These are phyloP conservation scores for Cyanoderma ruficeps DNA, from an alignment of 2,113 vertebrate species.

Conservation along the genomic window DNA sequence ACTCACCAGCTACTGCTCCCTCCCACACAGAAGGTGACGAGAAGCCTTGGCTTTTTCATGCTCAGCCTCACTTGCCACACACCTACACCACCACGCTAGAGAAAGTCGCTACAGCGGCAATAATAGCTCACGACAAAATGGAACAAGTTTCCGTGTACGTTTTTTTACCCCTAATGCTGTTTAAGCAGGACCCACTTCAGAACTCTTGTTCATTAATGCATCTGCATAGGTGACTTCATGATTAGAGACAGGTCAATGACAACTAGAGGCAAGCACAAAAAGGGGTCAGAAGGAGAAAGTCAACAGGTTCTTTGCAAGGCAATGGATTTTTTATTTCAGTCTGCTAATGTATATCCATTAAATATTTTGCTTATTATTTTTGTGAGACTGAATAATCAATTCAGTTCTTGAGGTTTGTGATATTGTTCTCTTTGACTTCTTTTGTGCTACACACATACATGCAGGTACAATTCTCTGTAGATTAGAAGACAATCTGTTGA, in stretches of 20 bases:
- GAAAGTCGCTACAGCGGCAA: neutral
- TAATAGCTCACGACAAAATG: neutral
- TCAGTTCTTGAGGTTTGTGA: neutral
- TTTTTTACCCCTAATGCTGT: neutral
- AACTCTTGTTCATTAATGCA: neutral
- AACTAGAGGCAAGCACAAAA: neutral
- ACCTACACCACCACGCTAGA: neutral
- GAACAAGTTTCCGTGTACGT: neutral
- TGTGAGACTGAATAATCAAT: neutral
- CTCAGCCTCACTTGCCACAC: neutral
- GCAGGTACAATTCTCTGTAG: neutral
- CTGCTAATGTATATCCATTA: neutral
- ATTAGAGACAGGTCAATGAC: neutral
- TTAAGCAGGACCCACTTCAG: neutral
- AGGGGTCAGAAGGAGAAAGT: neutral
- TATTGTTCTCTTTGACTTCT: neutral
- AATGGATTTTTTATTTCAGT: neutral
- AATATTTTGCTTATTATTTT: neutral
- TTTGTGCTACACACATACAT: neutral
- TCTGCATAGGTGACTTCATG: neutral
- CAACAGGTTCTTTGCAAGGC: neutral
- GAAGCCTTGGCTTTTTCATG: neutral
- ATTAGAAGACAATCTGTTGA: neutral
- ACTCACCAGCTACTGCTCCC: neutral
- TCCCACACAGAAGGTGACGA: neutral